Conservation (phyloP, 2,797 vertebrate species). For the Nannoperca australis region DNA sequence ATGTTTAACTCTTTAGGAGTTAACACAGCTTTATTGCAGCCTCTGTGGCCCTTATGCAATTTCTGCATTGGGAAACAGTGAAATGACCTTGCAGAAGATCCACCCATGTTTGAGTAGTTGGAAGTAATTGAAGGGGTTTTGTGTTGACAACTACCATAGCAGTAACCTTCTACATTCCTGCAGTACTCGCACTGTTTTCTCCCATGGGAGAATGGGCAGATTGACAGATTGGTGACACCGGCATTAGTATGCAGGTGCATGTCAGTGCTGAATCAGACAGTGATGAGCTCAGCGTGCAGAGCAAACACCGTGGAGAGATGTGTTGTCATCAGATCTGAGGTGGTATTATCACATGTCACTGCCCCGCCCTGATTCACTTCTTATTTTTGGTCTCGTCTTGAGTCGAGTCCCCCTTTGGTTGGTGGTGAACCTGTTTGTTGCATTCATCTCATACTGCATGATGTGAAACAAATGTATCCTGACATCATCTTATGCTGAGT, state of each 20-base stretch:
- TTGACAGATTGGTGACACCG: conserved; percentile 82
- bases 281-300: conserved; percentile 68
- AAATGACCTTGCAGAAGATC: conserved; percentile 47
- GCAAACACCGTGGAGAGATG: conserved; percentile 74
- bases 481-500: conserved; percentile 66
- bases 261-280: conserved; percentile 74
- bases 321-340: conserved; percentile 74
- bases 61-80: conserved; percentile 18
- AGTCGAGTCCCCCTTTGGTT: conserved; percentile 63
- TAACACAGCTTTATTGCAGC: neutral
- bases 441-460: conserved; percentile 84
- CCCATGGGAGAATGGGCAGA: conserved; percentile 64
- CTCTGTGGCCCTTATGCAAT: conserved; percentile 7
- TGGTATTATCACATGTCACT: conserved; percentile 57
- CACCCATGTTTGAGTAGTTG: conserved; percentile 15
- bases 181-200: conserved; percentile 55
- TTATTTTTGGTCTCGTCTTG: conserved; percentile 50
- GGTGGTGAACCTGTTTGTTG: conserved; percentile 81
- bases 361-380: conserved; percentile 52
- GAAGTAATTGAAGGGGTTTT: conserved; percentile 45
- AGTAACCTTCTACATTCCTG: conserved; percentile 56
- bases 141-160: conserved; percentile 57
- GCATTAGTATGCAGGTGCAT: conserved; percentile 76
- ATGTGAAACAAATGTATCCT: conserved; percentile 60
- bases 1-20: conserved; percentile 36